Conservation (phyloP, 2,797 vertebrate species). For the Pteropus rufus region DNA sequence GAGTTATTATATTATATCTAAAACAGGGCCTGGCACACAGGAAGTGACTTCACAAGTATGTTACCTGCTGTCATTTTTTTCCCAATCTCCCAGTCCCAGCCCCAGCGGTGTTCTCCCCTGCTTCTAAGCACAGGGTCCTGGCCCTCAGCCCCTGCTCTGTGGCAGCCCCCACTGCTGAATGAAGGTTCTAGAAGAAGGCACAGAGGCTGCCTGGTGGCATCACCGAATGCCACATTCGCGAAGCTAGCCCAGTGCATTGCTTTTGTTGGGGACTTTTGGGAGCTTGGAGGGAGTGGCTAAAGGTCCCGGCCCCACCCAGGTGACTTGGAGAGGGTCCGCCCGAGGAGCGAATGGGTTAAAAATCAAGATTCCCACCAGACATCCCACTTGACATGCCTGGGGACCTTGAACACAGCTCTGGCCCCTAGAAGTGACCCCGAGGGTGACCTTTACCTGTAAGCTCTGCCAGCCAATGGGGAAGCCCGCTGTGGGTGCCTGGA, state of each 20-base stretch:
- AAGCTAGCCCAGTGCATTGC: not conserved
- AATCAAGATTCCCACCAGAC: not conserved
- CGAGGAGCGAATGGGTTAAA: not conserved
- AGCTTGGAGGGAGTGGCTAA: not conserved
- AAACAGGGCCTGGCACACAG: fast-evolving
- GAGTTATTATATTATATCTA: too few species aligned
- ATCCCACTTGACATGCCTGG: fast-evolving
- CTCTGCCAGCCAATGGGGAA: slow-evolving; percentile 45
- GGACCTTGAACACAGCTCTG: not conserved
- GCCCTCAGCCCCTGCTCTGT: not conserved
- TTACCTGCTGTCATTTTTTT: not conserved
- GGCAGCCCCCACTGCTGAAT: not conserved
- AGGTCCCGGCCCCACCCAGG: not conserved
- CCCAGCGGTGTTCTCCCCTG: not conserved
- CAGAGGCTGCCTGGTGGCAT: not conserved
- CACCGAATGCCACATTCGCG: not conserved
- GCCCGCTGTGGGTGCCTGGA: slow-evolving; percentile 24
- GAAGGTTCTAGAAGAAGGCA: slow-evolving; percentile 23
- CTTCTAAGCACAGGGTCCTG: not conserved
- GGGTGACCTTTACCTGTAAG: slow-evolving; percentile 9
- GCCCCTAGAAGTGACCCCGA: slow-evolving; percentile 32
- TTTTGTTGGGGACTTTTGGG: not conserved
- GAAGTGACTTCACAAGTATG: not conserved
- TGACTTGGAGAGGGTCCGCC: not conserved
- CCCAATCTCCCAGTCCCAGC: not conserved